Evolutionary conservation across 35 echinoderm and acorn worm species (phyloP), one percentile per base, ranked within the genome.

Genomic region (Diadema setosum): DNA sequence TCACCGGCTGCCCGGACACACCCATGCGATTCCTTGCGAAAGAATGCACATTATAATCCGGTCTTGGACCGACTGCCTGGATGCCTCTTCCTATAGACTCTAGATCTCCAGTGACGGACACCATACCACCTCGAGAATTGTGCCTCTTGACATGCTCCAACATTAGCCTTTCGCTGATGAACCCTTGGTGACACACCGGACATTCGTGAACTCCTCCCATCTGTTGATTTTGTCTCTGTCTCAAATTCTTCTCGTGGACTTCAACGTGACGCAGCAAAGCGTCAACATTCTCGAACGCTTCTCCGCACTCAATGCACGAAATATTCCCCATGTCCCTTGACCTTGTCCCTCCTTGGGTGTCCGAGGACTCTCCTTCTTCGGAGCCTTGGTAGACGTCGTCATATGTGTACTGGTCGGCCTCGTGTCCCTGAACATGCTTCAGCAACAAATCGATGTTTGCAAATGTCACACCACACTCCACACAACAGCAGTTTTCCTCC

Each of bases 301-400:
- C 73, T 35, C 73, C 73, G 18, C 73, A 78, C 73, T 78, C 73
- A n/a, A 78, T 44, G 34, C 73, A 78, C 21, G 73, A 78, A 17
- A 78, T 41, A 78, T 44, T 78, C 1, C 40, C 40, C 8, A 67
- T 16, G 63, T 67, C 37, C 37, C 27, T 67, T 14, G 63, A 12
- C 27, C 3, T 5, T 33, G 27, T 67, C 37, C 27, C 27, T 34
- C 27, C 37, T 34, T 67, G 63, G 37, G 27, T 67, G 30, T 33
- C 63, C 30, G 21, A 2, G 30, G 63, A 15, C 37, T 33, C 63
- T 16, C 30, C 37, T 12, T 67, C 63, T 14, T 67, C 63, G n/a
- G 63, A 5, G 9, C 63, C 63, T 31, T 34, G 63, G 37, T 67
- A 67, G 24, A 67, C 37, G 29, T 67, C 63, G 16, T 67, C 63